phyloP scores from a whole-genome alignment of 2,888 invertebrate genomes.

The Platycheirus rosarum region DNA sequence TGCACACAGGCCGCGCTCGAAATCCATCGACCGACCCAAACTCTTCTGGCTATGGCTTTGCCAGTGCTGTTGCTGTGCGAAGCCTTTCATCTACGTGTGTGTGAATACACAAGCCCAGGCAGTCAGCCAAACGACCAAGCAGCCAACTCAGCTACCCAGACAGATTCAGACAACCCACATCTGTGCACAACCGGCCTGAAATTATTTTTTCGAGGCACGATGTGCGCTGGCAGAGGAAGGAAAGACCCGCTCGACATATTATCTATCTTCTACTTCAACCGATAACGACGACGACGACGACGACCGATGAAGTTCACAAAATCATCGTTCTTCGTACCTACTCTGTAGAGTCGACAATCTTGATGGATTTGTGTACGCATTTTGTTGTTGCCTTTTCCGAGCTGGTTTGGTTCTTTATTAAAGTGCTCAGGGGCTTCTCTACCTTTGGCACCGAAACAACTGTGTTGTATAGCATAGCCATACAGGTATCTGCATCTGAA shows the following conservation, averaged over 20 bases:
- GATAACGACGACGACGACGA: background rate
- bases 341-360: conserved; percentile 9
- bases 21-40: conserved; percentile 20
- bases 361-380: conserved; percentile 44
- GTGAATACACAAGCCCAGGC: conserved; percentile 61
- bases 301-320: background rate
- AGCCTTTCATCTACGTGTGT: conserved; percentile 34
- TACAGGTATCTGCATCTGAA: background rate
- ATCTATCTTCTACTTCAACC: conserved; percentile 5
- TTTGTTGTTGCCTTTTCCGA: conserved; percentile 40
- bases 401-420: conserved; percentile 36
- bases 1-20: conserved; percentile 54
- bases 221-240: conserved; percentile 48
- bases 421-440: conserved; percentile 49
- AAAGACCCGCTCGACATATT: conserved; percentile 56
- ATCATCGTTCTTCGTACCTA: background rate
- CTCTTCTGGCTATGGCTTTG: conserved; percentile 31
- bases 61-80: background rate
- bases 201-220: conserved; percentile 71
- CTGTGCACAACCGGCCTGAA: conserved; percentile 72
- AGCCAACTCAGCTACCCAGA: conserved; percentile 50
- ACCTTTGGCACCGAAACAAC: conserved; percentile 40
- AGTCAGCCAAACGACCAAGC: conserved; percentile 63
- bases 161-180: conserved; percentile 61
- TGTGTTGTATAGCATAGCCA: too few relatives aligned